A percentile compares a stretch with the other conserved stretches of the same genome.
These are phyloP conservation scores for Hydraecia micacea DNA, from an alignment of 2,888 invertebrate genomes.

Conservation along the genomic window DNA sequence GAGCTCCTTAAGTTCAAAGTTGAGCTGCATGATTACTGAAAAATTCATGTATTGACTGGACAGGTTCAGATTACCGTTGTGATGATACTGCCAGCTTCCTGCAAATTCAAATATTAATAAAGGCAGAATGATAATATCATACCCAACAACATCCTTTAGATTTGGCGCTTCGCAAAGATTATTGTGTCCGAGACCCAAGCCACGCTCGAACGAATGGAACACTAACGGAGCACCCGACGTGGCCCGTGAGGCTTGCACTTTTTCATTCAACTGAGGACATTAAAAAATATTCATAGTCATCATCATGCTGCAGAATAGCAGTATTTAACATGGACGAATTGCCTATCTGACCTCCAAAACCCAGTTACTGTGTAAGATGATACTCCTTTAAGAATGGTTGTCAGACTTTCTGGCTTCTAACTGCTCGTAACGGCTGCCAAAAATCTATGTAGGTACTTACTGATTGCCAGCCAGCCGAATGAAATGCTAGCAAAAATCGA, in stretches of 20 bases:
- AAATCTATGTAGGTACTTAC: background rate
- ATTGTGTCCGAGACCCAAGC: constrained; percentile 94
- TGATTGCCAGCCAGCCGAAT: background rate
- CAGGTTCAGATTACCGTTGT: no score
- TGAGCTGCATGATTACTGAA: no score
- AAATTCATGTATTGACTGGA: no score
- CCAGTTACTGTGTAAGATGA: background rate
- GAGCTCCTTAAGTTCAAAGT: no score
- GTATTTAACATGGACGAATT: background rate
- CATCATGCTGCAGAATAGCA: background rate
- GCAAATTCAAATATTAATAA: background rate
- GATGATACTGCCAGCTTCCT: no score
- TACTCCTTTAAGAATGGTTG: background rate
- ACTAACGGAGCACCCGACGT: constrained; percentile 91
- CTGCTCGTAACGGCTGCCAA: background rate
- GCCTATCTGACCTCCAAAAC: background rate
- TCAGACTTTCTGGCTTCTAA: background rate
- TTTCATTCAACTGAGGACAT: constrained; percentile 90
- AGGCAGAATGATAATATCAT: constrained; percentile 66
- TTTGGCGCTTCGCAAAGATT: constrained; percentile 94
- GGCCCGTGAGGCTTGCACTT: constrained; percentile 90
- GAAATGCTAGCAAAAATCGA: background rate
- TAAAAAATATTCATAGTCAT: background rate
- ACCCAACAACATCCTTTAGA: constrained; percentile 92
- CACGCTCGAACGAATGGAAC: constrained; percentile 93